phyloP scores from a whole-genome alignment of 2,113 vertebrate genomes.

The Galbula dea region DNA sequence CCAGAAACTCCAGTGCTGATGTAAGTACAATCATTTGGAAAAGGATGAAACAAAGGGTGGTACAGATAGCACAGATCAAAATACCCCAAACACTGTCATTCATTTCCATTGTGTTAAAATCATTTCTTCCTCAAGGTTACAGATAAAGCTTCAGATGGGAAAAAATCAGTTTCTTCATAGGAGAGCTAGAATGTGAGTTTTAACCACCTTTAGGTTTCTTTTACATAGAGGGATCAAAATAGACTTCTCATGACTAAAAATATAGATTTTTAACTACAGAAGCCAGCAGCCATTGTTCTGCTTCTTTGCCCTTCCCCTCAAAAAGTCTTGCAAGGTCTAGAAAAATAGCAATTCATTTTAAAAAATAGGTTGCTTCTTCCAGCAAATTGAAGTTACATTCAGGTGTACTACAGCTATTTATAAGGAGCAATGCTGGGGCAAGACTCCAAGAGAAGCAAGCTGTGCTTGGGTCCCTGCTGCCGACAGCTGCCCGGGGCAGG shows the following conservation, averaged over 20 bases:
- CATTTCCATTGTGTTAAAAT: constrained; percentile 62
- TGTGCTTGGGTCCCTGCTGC: neutral
- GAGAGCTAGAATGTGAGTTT: constrained; percentile 55
- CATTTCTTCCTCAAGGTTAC: constrained; percentile 53
- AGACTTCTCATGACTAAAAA: constrained; percentile 96
- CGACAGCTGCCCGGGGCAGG: neutral
- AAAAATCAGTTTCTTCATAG: constrained; percentile 52
- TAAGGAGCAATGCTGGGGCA: neutral
- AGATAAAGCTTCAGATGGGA: constrained; percentile 62
- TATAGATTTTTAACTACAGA: constrained; percentile 89
- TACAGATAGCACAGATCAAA: constrained; percentile 53
- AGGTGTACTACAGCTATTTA: constrained; percentile 69
- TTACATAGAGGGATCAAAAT: constrained; percentile 89
- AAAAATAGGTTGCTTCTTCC: constrained; percentile 90
- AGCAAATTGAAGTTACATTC: constrained; percentile 88
- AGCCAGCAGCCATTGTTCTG: constrained; percentile 80
- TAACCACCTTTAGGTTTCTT: constrained; percentile 61
- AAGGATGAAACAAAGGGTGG: constrained; percentile 52
- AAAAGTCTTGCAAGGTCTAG: constrained; percentile 86
- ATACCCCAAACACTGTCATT: constrained; percentile 30
- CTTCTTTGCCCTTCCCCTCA: constrained; percentile 62
- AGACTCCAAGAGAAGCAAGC: neutral
- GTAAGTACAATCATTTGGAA: constrained; percentile 69
- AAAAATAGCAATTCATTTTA: constrained; percentile 98
- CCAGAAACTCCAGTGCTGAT: constrained; percentile 68